These are phyloP conservation scores for Ips nitidus DNA, from an alignment of 1,140 invertebrate genomes.

Conservation along the genomic window DNA sequence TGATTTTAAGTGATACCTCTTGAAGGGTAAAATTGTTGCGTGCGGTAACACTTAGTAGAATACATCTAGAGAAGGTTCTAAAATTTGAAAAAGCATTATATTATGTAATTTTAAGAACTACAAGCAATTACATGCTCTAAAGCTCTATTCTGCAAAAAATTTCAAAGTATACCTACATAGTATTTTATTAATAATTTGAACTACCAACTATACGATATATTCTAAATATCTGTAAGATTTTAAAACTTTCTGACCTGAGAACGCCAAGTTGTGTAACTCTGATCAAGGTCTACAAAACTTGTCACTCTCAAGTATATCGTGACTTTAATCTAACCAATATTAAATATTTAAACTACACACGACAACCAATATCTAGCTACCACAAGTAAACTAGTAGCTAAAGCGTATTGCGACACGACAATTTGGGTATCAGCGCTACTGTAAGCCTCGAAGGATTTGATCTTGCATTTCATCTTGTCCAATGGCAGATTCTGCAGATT, in stretches of 20 bases:
- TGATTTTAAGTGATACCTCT: too few relatives aligned
- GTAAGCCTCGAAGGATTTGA: conserved; percentile 57
- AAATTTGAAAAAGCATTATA: conserved; percentile 9
- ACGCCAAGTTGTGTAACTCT: neutral
- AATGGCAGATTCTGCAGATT: conserved; percentile 76
- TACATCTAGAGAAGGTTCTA: conserved; percentile 1
- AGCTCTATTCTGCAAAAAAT: conserved; percentile 5
- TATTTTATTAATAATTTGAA: neutral
- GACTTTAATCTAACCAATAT: neutral
- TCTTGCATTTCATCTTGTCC: conserved; percentile 76
- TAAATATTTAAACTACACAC: conserved; percentile 23
- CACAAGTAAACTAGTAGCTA: conserved; percentile 28
- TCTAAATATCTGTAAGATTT: conserved; percentile 5
- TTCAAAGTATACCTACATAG: neutral
- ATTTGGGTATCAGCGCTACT: conserved; percentile 21
- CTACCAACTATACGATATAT: neutral
- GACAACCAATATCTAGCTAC: conserved; percentile 31
- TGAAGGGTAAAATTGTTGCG: too few relatives aligned
- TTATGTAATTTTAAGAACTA: neutral
- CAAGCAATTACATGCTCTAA: conserved; percentile 20
- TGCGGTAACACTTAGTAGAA: neutral
- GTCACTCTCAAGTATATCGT: too few relatives aligned
- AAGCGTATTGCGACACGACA: neutral
- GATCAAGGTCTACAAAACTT: neutral
- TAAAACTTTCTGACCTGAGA: neutral